Base-by-base conservation (phyloP, 1,140 invertebrate species). In the Hydropsyche tenuis region DNA sequence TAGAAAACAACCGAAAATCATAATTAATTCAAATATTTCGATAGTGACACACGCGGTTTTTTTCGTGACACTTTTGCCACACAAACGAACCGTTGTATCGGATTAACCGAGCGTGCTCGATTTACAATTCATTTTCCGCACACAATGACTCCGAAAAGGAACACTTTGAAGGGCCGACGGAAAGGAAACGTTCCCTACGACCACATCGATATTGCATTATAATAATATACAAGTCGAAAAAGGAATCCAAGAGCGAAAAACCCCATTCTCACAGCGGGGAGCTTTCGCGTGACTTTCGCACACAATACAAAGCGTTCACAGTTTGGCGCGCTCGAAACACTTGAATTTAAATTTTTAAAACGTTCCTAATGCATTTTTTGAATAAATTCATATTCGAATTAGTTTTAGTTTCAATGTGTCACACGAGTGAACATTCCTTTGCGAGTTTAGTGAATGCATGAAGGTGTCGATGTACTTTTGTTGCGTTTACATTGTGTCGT, bases 101-200 rank as follows among this genome's bases (percentile, higher is more conserved):
- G 56, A 60, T 60, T 60, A 60, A 60, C 56, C 56, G 56, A 60
- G 56, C 56, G 56, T 60, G 56, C 25, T 60, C 56, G 22, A 60
- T 60, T 22, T 25, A 23, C 56, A 60, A 18, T 60, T 25, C 30
- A 9, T 3, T 9, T 9, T 4, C 9, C 9, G 3, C 30, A 37
- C 30, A 27, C 23, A 60, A 60, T 20, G 23, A 25, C 23, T 25
- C 22, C 22, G 22, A 60, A 60, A 60, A 60, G 56, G 56, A 27
- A 2, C 56, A 53, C 56, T 60, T 60, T 60, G 56, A 60, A 23
- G 20, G 56, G 4, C 20, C 56, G 56, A 25, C 22, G 25, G 25
- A 18, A 56, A 56, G 56, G 56, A 60, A 25, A 20, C 12, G 56
- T 60, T 60, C 56, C 4, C 23, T 37, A 4, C 30, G 30, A 37